Evolutionary conservation across 1,140 invertebrate species (phyloP).

Genomic region (Bombus waltoni): DNA sequence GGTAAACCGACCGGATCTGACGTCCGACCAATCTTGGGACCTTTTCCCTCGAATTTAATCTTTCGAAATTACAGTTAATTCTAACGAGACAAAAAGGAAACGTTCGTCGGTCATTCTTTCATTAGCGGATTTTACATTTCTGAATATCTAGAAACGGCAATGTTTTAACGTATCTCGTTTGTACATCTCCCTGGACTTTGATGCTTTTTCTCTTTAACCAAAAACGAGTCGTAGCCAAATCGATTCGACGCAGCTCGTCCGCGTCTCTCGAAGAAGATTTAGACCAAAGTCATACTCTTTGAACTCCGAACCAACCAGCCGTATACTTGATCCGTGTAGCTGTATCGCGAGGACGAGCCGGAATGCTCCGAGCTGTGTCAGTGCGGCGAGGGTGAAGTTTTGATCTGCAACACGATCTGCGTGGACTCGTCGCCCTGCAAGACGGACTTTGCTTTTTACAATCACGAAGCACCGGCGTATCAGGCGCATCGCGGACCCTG

Average conservation of each 20-base stretch:
- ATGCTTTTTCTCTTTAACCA: not conserved
- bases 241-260: not conserved
- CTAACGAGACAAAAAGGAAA: too few species aligned
- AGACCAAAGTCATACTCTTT: not conserved
- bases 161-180: not conserved
- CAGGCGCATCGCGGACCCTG: slow-evolving; percentile 94
- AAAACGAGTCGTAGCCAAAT: not conserved
- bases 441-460: slow-evolving; percentile 93
- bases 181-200: not conserved
- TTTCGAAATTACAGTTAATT: not conserved
- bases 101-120: too few species aligned
- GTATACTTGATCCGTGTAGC: slow-evolving; percentile 80
- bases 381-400: slow-evolving; percentile 88
- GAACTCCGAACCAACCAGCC: not conserved
- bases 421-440: slow-evolving; percentile 92
- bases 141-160: too few species aligned
- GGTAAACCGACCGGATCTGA: not conserved
- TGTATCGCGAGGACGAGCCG: slow-evolving; percentile 92
- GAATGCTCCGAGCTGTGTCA: slow-evolving; percentile 92
- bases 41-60: not conserved
- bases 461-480: slow-evolving; percentile 93
- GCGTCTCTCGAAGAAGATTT: not conserved
- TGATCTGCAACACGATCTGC: slow-evolving; percentile 93
- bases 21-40: not conserved
- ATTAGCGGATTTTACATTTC: too few species aligned